These are phyloP conservation scores for Porites lutea DNA, from an alignment of 64 coral and sea anemone genomes.

Conservation along the genomic window DNA sequence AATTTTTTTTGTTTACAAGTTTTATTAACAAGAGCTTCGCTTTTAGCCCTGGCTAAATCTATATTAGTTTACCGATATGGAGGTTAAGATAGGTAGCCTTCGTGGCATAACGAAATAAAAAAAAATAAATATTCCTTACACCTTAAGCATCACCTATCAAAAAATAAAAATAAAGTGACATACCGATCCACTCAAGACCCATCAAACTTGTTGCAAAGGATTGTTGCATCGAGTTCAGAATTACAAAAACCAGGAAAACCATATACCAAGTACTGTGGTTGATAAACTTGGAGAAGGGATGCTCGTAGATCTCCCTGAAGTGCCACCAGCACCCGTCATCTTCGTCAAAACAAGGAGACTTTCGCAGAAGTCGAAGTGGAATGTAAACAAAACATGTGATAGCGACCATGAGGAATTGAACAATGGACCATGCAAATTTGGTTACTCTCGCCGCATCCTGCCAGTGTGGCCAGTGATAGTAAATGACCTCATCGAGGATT, in stretches of 20 bases:
- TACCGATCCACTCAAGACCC: constrained; percentile 14
- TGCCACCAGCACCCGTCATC: neutral
- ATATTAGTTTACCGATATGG: too few relatives aligned
- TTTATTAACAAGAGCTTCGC: too few relatives aligned
- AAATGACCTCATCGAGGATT: constrained; percentile 16
- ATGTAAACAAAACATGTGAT: neutral
- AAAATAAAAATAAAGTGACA: neutral
- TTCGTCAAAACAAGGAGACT: neutral
- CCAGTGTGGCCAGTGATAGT: neutral
- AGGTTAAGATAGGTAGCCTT: too few relatives aligned
- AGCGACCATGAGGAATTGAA: neutral
- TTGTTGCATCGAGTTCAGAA: neutral
- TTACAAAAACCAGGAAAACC: constrained; percentile 23
- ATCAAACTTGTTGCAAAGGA: neutral
- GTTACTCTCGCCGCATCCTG: neutral
- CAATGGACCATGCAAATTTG: neutral
- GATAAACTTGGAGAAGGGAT: constrained; percentile 61
- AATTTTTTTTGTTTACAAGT: too few relatives aligned
- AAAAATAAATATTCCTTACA: too few relatives aligned
- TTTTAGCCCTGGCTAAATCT: too few relatives aligned
- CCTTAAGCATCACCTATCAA: too few relatives aligned
- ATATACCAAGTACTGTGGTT: constrained; percentile 40
- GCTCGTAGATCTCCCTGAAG: neutral
- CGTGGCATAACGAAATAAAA: too few relatives aligned
- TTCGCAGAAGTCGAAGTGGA: neutral